Base-by-base conservation (phyloP, 2,888 invertebrate species). In the Phragmatobia fuliginosa region DNA sequence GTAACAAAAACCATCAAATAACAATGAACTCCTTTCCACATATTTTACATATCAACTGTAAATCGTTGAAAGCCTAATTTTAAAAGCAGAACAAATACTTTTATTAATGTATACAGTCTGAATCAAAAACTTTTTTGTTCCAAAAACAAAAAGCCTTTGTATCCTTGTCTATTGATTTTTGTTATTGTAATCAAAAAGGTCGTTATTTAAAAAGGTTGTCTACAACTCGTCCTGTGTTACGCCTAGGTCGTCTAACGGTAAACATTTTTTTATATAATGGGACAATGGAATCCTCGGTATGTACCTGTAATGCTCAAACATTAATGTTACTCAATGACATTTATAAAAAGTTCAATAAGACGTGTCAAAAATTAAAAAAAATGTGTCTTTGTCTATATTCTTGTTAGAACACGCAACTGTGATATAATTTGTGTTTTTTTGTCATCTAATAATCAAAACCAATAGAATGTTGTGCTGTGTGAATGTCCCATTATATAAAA, bases 401-500 rank as follows among this genome's bases (percentile, higher is more conserved):
- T 56, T 72, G 70, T 73, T 63, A 60, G 52, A 71, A 61, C 28
- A 68, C 76, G 73, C 72, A 71, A 78, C 78, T 71, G 66, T 67
- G 62, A 65, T 59, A 68, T 32, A 61, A 70, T 73, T 41, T 67
- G 71, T 62, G 73, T 79, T 66, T 68, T 67, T 70, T 71, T 70
- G 67, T 28, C 3, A 62, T 71, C 73, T 74, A 76, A n/a, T n/a
- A n/a, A 73, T 61, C 52, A 36, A 76, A 67, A 67, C 72, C 76
- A 76, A 28, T 25, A 52, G 28, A 28, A 72, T 75, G 60, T 66
- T 67, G 80, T 80, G 81, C 82, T 71, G 68, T 72, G 84, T 82
- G 81, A 76, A 83, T 82, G 91, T 92, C 92, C 92, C 92, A 92
- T 91, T 88, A 91, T 88, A 90, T 87, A 83, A 84, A 81, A 88